Base-by-base conservation (phyloP, 2,888 invertebrate genomes). In the Helicoverpa assulta region DNA sequence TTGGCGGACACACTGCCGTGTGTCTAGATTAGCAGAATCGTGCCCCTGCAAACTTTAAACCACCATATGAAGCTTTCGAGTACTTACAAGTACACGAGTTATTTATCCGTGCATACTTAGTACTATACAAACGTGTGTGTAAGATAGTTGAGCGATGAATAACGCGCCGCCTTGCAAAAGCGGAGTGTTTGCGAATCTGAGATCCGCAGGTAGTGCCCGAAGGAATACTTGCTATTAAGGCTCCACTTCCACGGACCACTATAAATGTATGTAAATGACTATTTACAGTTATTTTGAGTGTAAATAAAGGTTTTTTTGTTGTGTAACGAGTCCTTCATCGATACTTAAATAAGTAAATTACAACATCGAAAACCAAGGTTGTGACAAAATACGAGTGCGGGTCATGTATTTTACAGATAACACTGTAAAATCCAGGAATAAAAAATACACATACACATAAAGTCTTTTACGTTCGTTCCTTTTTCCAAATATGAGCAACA, bases 191-290 rank as follows among this genome's bases (percentile, higher is more conserved):
- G 50, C 61, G 52, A 68, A 80, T 59, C 61, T 53, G 62, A 76
- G 70, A 76, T 80, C 69, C 83, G 61, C 53, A 70, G 58, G 57
- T 60, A 62, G 43, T 62, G 43, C 83, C 71, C 80, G 43, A 60
- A 82, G 80, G 77, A 80, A 80, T 70, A 80, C 80, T 76, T 80
- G 64, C 67, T 59, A 83, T 80, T 80, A 47, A 47, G n/a, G 47
- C 47, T n/a, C 6, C 47, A 47, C n/a, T 47, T n/a, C 47, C 47
- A 47, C 5, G n/a, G n/a, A n/a, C 16, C n/a, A 0, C n/a, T 47
- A n/a, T 16, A 43, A 43, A 43, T 16, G 43, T 16, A 16, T n/a
- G n/a, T n/a, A n/a, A n/a, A n/a, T n/a, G 47, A 7, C 16, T n/a
- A 47, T 16, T 47, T n/a, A 7, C 2, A 40, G 10, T 40, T 40